These are phyloP conservation scores for Menidia menidia DNA, from an alignment of 2,797 vertebrate species.

Conservation along the genomic window DNA sequence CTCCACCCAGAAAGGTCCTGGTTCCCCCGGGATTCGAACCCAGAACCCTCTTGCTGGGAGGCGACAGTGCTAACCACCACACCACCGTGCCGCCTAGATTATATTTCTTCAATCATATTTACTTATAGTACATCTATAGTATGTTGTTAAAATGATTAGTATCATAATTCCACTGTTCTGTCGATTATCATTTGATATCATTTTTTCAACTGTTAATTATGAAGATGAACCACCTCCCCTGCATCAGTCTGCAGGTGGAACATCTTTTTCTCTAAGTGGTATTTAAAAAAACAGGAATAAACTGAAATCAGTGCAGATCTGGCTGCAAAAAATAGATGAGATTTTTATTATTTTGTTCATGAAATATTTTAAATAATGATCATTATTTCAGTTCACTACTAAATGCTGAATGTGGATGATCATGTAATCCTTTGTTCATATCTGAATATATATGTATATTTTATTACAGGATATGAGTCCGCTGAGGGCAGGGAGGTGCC, in stretches of 20 bases:
- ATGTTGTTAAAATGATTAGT: not conserved
- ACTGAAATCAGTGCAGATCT: not conserved
- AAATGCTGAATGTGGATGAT: not conserved
- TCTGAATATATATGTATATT: not conserved
- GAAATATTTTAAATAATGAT: too few species aligned
- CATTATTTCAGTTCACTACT: too few species aligned
- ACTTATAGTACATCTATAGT: not conserved
- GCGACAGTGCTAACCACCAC: too few species aligned
- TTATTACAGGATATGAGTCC: slow-evolving; percentile 79
- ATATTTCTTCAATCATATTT: not conserved
- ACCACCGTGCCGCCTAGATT: too few species aligned
- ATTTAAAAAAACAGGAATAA: not conserved
- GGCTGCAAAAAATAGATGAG: not conserved
- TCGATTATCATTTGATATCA: not conserved
- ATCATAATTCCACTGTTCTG: not conserved
- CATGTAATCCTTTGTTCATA: not conserved
- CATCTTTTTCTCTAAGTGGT: too few species aligned
- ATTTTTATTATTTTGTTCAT: too few species aligned
- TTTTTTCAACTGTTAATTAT: not conserved
- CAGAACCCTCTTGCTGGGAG: too few species aligned
- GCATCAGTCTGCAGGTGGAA: too few species aligned
- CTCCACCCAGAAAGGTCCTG: too few species aligned
- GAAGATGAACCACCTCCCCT: too few species aligned
- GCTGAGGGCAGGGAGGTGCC: slow-evolving; percentile 77
- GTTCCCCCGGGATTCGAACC: too few species aligned